Evolutionary conservation across 2,797 vertebrate species (phyloP).

Genomic region (Antennarius maculatus): DNA sequence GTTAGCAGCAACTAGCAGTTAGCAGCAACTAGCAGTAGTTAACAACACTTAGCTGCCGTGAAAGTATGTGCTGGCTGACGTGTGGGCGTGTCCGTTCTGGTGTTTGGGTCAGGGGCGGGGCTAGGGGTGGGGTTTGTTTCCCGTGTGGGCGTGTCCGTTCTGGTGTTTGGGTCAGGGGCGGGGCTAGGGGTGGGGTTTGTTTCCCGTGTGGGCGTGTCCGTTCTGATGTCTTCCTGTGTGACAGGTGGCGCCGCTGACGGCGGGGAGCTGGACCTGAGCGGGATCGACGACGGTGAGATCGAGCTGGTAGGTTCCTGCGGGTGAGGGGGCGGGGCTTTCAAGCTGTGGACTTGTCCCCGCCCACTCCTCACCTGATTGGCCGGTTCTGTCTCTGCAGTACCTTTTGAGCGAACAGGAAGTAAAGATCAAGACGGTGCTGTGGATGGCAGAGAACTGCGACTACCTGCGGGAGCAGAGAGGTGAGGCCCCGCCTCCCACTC

Average conservation of each 20-base stretch:
- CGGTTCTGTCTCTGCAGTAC: slow-evolving; percentile 80
- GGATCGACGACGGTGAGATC: slow-evolving; percentile 95
- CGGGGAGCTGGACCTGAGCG: slow-evolving; percentile 94
- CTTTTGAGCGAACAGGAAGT: slow-evolving; percentile 92
- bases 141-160: no score
- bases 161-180: no score
- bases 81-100: no score
- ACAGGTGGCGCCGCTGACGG: slow-evolving; percentile 83
- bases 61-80: no score
- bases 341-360: no score
- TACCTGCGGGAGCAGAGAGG: slow-evolving; percentile 95
- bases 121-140: no score
- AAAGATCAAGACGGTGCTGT: slow-evolving; percentile 92
- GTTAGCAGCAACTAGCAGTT: no score
- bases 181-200: no score
- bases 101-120: no score
- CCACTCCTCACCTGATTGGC: no score
- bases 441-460: slow-evolving; percentile 95
- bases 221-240: slow-evolving; percentile 47
- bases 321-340: not conserved
- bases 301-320: slow-evolving; percentile 84
- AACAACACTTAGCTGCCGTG: no score
- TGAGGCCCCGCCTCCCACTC: slow-evolving; percentile 44
- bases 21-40: no score
- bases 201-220: slow-evolving; percentile 29